These are phyloP conservation scores for Plecotus auritus DNA, from an alignment of 2,113 vertebrate genomes.

Conservation along the genomic window DNA sequence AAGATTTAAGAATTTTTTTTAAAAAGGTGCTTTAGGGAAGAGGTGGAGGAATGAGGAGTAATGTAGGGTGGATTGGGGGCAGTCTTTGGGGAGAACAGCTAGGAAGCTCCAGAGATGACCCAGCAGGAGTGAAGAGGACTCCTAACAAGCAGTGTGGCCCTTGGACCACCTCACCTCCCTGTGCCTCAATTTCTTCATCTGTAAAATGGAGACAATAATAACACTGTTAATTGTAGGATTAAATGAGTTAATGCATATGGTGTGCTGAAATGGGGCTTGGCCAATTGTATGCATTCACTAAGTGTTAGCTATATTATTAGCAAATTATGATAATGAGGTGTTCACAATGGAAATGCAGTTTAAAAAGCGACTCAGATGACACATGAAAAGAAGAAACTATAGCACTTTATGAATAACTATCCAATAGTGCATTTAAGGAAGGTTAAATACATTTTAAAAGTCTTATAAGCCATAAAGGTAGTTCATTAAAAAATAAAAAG, in stretches of 20 bases:
- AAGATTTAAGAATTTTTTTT: not conserved
- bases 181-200: not conserved
- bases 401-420: not conserved
- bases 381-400: not conserved
- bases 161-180: too few relatives aligned
- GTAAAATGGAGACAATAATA: not conserved
- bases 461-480: not conserved
- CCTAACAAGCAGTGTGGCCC: not conserved
- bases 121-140: not conserved
- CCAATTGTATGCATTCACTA: fast-evolving
- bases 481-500: not conserved
- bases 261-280: fast-evolving
- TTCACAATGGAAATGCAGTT: not conserved
- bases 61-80: too few relatives aligned
- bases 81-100: not conserved
- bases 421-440: not conserved
- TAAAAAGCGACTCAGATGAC: not conserved
- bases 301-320: not conserved
- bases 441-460: not conserved
- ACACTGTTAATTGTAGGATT: not conserved
- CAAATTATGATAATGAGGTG: not conserved
- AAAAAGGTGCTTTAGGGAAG: not conserved
- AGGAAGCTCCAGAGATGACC: not conserved
- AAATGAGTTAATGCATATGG: not conserved
- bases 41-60: fast-evolving